These are phyloP conservation scores for Dasypogon diadema DNA, from an alignment of 2,888 invertebrate species.

Conservation along the genomic window DNA sequence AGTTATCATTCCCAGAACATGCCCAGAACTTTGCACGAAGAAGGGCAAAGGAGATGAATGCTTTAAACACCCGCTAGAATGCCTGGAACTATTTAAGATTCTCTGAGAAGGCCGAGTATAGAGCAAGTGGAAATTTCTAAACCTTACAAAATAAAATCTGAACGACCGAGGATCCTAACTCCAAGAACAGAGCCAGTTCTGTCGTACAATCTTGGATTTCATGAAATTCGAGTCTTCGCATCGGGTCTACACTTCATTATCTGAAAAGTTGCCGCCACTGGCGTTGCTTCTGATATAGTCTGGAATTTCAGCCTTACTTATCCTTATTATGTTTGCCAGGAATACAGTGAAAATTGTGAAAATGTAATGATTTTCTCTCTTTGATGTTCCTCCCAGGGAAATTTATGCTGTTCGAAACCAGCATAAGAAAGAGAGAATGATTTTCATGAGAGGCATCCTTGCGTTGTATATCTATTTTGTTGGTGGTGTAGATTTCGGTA, in stretches of 20 bases:
- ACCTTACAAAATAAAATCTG: too few species aligned
- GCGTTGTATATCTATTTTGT: background rate
- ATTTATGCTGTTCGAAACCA: background rate
- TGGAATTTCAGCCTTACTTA: background rate
- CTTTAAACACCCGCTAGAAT: too few species aligned
- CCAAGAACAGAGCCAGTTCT: background rate
- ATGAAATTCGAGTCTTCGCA: background rate
- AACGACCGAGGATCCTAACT: too few species aligned
- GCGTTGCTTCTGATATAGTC: background rate
- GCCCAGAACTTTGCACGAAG: too few species aligned
- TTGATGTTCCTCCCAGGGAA: background rate
- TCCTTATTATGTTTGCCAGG: background rate
- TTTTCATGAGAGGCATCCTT: background rate
- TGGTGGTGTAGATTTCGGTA: background rate
- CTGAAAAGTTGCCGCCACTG: constrained; percentile 1
- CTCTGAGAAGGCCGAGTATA: too few species aligned
- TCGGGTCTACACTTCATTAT: background rate
- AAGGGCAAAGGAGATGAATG: too few species aligned
- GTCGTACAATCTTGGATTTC: constrained; percentile 2
- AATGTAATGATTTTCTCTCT: background rate
- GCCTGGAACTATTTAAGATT: too few species aligned
- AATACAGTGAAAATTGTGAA: background rate
- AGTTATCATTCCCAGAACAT: too few species aligned
- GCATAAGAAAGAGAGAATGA: background rate
- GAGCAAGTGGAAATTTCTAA: too few species aligned